phyloP scores from a whole-genome alignment of 2,113 vertebrate species.

The Asarcornis scutulata region DNA sequence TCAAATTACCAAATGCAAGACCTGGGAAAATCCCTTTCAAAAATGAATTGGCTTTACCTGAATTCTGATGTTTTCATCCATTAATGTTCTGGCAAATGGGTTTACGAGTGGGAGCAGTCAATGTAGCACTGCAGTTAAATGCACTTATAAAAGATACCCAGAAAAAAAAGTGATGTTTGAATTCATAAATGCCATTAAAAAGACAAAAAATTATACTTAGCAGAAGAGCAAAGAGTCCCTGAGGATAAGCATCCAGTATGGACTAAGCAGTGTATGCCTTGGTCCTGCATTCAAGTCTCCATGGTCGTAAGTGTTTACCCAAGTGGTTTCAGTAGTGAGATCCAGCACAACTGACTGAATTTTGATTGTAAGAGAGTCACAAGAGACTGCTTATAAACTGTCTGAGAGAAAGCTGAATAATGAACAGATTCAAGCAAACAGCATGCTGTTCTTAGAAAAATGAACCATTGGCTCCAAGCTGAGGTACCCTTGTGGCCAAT shows the following conservation, averaged over 20 bases:
- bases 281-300: neutral
- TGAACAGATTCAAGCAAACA: neutral
- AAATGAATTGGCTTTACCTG: neutral
- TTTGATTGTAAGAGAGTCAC: neutral
- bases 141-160: neutral
- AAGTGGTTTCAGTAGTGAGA: neutral
- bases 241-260: neutral
- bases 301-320: neutral
- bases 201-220: neutral
- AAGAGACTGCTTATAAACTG: neutral
- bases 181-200: neutral
- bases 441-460: neutral
- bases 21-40: neutral
- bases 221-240: neutral
- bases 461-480: neutral
- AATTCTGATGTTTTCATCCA: neutral
- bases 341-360: neutral
- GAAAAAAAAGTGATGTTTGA: neutral
- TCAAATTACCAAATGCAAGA: neutral
- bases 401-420: neutral
- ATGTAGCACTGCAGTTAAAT: neutral
- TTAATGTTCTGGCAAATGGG: neutral
- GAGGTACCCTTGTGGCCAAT: neutral
- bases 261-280: neutral
- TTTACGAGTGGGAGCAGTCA: neutral